Percentiles rank a stretch among this genome's conserved stretches.
These are phyloP conservation scores for Zoroaster sp. DNA, from an alignment of 53 echinoderm and acorn worm genomes.

Conservation along the genomic window DNA sequence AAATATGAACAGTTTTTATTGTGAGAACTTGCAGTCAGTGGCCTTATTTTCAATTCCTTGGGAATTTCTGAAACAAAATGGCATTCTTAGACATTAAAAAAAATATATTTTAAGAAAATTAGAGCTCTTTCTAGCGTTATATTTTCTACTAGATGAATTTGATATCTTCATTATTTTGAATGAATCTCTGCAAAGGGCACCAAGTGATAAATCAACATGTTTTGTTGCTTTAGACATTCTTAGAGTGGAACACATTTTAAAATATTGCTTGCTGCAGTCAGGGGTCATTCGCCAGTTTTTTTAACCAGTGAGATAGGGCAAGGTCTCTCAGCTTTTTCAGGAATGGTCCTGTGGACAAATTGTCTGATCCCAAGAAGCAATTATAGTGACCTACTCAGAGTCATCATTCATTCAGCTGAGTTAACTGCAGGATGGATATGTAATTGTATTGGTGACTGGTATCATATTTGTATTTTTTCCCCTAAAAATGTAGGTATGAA, in stretches of 20 bases:
- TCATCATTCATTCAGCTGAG: background rate
- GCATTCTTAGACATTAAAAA: too few relatives aligned
- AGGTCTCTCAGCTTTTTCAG: background rate
- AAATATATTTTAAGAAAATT: too few relatives aligned
- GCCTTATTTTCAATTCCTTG: too few relatives aligned
- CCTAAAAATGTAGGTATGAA: too few relatives aligned
- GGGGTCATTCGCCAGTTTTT: slow-evolving; percentile 22
- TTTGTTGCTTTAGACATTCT: slow-evolving; percentile 32
- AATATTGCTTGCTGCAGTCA: slow-evolving; percentile 28
- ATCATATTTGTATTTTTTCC: too few relatives aligned
- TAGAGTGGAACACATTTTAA: slow-evolving; percentile 9
- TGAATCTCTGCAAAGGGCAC: background rate
- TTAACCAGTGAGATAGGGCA: background rate
- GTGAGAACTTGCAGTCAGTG: too few relatives aligned
- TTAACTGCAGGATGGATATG: too few relatives aligned
- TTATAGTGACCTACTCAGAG: background rate
- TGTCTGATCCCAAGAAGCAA: background rate
- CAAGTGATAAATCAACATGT: slow-evolving; percentile 20
- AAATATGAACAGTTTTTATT: too few relatives aligned
- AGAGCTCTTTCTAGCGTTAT: too few relatives aligned
- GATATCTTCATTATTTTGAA: background rate
- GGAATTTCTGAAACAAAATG: too few relatives aligned
- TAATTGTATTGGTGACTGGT: too few relatives aligned
- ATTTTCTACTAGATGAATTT: background rate
- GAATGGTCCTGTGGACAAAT: background rate